A percentile compares a stretch with the other conserved stretches of the same genome.
These are phyloP conservation scores for Varroa destructor DNA, from an alignment of 1,140 invertebrate genomes.

Conservation along the genomic window DNA sequence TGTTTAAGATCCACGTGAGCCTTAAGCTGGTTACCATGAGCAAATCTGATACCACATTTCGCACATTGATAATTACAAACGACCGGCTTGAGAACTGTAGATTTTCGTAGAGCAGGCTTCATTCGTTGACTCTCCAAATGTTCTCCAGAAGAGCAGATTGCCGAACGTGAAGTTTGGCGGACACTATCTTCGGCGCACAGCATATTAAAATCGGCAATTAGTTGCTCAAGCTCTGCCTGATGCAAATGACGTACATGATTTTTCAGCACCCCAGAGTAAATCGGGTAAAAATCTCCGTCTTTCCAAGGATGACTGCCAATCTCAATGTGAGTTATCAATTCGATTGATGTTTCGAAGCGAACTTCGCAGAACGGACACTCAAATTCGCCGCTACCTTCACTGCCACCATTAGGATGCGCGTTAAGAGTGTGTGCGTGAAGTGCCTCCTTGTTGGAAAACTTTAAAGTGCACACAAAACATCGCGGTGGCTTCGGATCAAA, in stretches of 20 bases:
- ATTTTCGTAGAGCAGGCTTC: slow-evolving; percentile 6
- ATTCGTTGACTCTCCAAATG: not conserved
- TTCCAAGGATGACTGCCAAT: slow-evolving; percentile 25
- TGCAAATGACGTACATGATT: slow-evolving; percentile 7
- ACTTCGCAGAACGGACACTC: slow-evolving; percentile 24
- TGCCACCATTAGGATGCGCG: not conserved
- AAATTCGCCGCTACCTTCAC: slow-evolving; percentile 6
- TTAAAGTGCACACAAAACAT: slow-evolving; percentile 17
- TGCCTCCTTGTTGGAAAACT: slow-evolving; percentile 18
- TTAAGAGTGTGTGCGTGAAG: not conserved
- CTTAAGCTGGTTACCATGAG: slow-evolving; percentile 14
- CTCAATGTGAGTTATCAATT: slow-evolving; percentile 13
- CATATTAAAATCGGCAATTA: slow-evolving; percentile 13
- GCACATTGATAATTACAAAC: slow-evolving; percentile 24
- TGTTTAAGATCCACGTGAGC: slow-evolving; percentile 23
- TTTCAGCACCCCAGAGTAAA: slow-evolving; percentile 11
- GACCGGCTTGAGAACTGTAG: not conserved
- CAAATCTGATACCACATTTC: slow-evolving; percentile 12
- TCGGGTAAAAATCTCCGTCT: slow-evolving; percentile 17
- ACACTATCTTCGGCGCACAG: slow-evolving; percentile 12
- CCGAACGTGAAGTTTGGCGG: no score
- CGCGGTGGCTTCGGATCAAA: slow-evolving; percentile 24
- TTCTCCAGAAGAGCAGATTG: not conserved
- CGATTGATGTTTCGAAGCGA: slow-evolving; percentile 10
- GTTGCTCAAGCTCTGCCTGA: slow-evolving; percentile 14